A percentile compares a stretch with the other conserved stretches of the same genome.
These are phyloP conservation scores for Urosaurus nigricauda DNA, from an alignment of 2,797 vertebrate species.

Conservation along the genomic window DNA sequence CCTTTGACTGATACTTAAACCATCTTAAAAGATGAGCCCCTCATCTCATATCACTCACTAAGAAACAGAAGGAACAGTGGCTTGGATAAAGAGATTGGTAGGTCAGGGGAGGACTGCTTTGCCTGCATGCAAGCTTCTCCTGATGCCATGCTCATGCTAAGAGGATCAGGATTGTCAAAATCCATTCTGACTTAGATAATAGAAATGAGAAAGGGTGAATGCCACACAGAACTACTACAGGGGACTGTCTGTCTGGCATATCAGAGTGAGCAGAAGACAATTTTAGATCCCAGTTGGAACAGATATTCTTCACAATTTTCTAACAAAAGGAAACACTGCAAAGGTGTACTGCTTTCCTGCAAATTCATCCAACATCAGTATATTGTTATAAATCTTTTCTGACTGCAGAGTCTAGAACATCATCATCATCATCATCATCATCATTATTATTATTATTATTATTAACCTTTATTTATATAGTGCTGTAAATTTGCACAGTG, in stretches of 20 bases:
- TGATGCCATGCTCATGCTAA: constrained; percentile 13
- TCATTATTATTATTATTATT: no score
- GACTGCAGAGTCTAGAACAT: constrained; percentile 6
- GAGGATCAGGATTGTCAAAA: constrained; percentile 34
- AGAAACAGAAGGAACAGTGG: constrained; percentile 15
- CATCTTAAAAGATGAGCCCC: neutral
- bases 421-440: no score
- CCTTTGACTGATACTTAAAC: constrained; percentile 10
- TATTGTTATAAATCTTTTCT: neutral
- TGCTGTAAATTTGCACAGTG: no score
- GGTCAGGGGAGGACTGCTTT: neutral
- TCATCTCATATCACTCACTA: neutral
- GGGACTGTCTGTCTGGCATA: neutral
- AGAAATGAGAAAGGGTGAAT: constrained; percentile 14
- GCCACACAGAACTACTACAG: neutral
- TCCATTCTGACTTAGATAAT: neutral
- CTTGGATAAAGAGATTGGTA: constrained; percentile 6
- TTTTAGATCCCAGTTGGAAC: neutral
- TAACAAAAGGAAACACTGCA: neutral
- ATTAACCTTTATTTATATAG: no score
- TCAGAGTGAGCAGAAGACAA: neutral
- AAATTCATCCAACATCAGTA: neutral
- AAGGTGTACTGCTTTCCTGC: neutral
- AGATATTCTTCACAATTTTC: neutral
- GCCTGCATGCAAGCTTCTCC: neutral